Conservation (phyloP, 92 coral and sea anemone species). For the Phenganax subtilis region DNA sequence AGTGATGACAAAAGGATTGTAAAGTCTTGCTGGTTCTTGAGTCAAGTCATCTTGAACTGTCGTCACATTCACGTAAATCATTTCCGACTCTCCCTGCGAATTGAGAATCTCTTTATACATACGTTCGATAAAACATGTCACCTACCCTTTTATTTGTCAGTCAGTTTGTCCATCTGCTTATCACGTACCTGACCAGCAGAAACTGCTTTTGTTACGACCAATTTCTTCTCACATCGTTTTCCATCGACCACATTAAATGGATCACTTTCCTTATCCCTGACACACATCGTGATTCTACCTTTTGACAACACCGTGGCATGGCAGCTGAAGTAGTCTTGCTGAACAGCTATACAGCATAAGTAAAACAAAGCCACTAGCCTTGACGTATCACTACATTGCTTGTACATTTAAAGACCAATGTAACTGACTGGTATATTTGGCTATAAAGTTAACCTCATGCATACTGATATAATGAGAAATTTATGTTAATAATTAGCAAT, state of each 20-base stretch:
- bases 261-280: conserved; percentile 15
- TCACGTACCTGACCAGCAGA: conserved; percentile 28
- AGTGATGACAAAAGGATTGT: conserved; percentile 34
- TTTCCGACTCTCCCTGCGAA: conserved; percentile 13
- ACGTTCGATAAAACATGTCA: neutral
- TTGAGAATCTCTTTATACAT: neutral
- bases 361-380: neutral
- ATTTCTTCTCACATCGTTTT: conserved; percentile 31
- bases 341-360: neutral
- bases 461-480: neutral
- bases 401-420: conserved; percentile 1
- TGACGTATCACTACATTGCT: conserved; percentile 1
- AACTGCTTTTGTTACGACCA: conserved; percentile 24
- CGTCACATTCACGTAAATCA: conserved; percentile 31
- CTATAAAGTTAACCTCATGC: neutral
- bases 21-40: conserved; percentile 29
- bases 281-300: conserved; percentile 29
- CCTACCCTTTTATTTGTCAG: neutral
- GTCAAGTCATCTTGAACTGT: conserved; percentile 27
- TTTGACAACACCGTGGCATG: conserved; percentile 15
- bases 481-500: neutral
- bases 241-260: conserved; percentile 30
- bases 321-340: neutral
- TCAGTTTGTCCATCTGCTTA: neutral
- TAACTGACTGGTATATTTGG: neutral